These are phyloP conservation scores for Reinhardtius hippoglossoides DNA, from an alignment of 2,113 vertebrate genomes.

Conservation along the genomic window DNA sequence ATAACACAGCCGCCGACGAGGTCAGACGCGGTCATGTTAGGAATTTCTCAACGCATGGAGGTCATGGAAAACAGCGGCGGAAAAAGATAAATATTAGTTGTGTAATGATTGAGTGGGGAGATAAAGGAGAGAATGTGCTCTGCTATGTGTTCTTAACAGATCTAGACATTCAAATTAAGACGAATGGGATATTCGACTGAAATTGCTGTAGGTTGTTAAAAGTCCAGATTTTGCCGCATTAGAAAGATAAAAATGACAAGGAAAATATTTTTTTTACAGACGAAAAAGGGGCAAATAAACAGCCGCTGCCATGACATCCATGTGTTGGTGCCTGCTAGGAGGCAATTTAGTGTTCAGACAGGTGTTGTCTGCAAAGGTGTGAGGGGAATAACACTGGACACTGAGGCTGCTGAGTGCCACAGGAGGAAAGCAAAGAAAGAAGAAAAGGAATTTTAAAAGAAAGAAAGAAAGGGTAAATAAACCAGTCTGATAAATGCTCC, in stretches of 20 bases:
- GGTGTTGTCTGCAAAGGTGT: conserved; percentile 82
- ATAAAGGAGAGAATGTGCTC: conserved; percentile 77
- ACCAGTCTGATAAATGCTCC: conserved; percentile 32
- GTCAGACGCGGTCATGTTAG: conserved; percentile 88
- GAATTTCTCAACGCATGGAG: conserved; percentile 88
- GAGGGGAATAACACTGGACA: conserved; percentile 87
- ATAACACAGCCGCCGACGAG: conserved; percentile 86
- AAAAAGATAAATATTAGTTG: conserved; percentile 86
- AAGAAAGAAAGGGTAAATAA: neutral
- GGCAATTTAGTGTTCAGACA: conserved; percentile 81
- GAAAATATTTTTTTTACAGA: too few relatives aligned
- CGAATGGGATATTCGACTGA: conserved; percentile 61
- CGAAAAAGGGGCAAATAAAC: conserved; percentile 43
- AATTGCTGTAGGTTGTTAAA: conserved; percentile 75
- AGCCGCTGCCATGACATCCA: conserved; percentile 84
- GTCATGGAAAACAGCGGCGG: conserved; percentile 87
- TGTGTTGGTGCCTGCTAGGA: conserved; percentile 79
- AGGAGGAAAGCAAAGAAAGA: conserved; percentile 60
- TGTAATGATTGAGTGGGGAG: conserved; percentile 63
- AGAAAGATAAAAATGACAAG: neutral
- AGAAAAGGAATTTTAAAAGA: neutral
- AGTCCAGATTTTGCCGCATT: conserved; percentile 81
- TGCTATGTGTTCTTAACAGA: conserved; percentile 72
- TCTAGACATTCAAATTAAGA: conserved; percentile 74
- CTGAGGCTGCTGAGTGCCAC: conserved; percentile 87